Conservation (phyloP, 2,888 invertebrate genomes). For the Ceramica pisi region DNA sequence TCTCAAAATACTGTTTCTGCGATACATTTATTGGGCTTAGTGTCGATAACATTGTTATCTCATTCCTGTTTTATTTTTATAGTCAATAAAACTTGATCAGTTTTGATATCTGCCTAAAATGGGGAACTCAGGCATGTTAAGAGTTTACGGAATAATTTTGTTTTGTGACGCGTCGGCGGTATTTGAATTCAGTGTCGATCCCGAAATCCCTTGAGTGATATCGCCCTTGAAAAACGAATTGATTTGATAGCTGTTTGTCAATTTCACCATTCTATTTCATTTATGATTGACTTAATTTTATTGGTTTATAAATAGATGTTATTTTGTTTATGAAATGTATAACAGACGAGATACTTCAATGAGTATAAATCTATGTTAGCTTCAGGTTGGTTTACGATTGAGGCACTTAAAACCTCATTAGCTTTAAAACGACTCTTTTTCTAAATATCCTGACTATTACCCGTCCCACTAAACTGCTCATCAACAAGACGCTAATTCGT, state of each 20-base stretch:
- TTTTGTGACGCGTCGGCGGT: background rate
- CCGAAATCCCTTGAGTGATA: slow-evolving; percentile 43
- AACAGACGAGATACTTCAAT: background rate
- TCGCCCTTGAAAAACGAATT: slow-evolving; percentile 40
- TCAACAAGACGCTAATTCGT: slow-evolving; percentile 77
- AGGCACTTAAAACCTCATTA: background rate
- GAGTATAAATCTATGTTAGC: background rate
- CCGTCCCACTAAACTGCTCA: slow-evolving; percentile 58
- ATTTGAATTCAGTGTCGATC: slow-evolving; percentile 43
- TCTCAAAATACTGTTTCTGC: background rate
- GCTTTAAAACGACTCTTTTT: background rate
- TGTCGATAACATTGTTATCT: background rate
- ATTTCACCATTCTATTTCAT: background rate
- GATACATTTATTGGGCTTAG: background rate
- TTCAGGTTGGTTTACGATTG: background rate
- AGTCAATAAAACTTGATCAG: background rate
- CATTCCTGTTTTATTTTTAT: background rate
- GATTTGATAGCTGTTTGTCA: slow-evolving; percentile 15
- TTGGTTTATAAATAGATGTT: background rate
- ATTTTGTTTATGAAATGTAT: background rate
- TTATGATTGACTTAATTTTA: too few relatives aligned
- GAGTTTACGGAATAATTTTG: slow-evolving; percentile 3
- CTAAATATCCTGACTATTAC: slow-evolving; percentile 12
- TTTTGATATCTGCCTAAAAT: slow-evolving; percentile 1
- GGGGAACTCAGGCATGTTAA: background rate